These are phyloP conservation scores for Telmatochromis brichardi DNA, from an alignment of 2,113 vertebrate genomes.

Conservation along the genomic window DNA sequence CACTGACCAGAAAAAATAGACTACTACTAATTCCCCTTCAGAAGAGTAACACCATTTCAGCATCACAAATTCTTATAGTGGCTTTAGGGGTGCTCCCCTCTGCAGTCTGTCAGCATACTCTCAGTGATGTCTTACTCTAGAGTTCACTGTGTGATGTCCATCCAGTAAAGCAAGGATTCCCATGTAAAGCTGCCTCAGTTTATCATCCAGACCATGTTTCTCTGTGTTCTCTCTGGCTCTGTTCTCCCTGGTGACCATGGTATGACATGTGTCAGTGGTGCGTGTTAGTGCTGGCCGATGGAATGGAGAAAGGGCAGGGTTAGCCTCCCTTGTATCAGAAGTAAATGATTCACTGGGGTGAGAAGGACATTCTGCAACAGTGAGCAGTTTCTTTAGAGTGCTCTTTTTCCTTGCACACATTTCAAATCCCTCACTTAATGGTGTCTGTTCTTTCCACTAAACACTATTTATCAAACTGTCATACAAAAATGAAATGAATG, in stretches of 20 bases:
- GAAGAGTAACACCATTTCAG: not conserved
- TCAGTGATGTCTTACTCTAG: slow-evolving; percentile 15
- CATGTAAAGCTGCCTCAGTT: slow-evolving; percentile 42
- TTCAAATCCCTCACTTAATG: not conserved
- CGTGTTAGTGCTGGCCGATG: slow-evolving; percentile 43
- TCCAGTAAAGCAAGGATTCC: slow-evolving; percentile 37
- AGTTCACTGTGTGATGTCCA: slow-evolving; percentile 22
- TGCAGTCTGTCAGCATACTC: slow-evolving; percentile 27
- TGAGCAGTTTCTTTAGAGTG: slow-evolving; percentile 21
- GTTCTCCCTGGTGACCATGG: slow-evolving; percentile 43
- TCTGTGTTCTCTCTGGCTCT: slow-evolving; percentile 20
- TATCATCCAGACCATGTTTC: slow-evolving; percentile 30
- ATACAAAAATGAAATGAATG: not conserved
- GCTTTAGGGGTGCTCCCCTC: not conserved
- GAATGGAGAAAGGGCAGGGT: slow-evolving; percentile 22
- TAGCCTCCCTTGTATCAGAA: slow-evolving; percentile 28
- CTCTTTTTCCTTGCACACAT: not conserved
- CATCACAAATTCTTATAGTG: not conserved
- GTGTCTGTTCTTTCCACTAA: not conserved
- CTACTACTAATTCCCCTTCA: not conserved
- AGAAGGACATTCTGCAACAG: slow-evolving; percentile 56
- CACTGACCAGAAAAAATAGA: not conserved
- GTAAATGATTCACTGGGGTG: slow-evolving; percentile 54
- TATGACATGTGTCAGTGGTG: slow-evolving; percentile 50
- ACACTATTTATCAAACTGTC: not conserved